phyloP scores from a whole-genome alignment of 2,113 vertebrate genomes.

The Brachyistius frenatus region DNA sequence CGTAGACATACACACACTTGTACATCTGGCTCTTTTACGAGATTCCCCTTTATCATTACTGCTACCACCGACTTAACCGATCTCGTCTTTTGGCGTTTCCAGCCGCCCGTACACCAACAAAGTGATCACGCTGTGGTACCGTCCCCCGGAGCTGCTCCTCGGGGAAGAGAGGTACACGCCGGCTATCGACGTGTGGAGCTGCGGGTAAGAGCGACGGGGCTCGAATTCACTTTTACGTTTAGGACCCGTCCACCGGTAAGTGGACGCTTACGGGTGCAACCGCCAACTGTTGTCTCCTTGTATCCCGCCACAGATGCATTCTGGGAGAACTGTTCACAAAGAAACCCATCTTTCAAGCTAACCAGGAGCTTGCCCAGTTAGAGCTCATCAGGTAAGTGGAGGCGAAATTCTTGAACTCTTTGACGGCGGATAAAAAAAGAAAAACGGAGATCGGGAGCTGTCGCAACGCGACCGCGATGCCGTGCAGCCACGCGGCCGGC shows the following conservation, averaged over 20 bases:
- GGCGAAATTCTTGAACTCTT: neutral
- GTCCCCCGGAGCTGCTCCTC: constrained; percentile 95
- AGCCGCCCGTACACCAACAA: constrained; percentile 99
- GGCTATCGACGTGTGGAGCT: constrained; percentile 99
- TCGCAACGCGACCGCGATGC: too few relatives aligned
- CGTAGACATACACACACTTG: neutral
- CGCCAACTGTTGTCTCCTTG: neutral
- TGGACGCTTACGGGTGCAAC: neutral
- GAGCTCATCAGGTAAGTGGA: constrained; percentile 95
- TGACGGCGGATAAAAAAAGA: too few relatives aligned
- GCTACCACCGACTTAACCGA: neutral
- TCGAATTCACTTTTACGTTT: too few relatives aligned
- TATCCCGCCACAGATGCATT: constrained; percentile 90
- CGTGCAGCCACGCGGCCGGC: too few relatives aligned
- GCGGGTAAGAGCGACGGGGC: constrained; percentile 87
- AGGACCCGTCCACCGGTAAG: too few relatives aligned
- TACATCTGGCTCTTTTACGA: neutral
- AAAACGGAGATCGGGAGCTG: too few relatives aligned
- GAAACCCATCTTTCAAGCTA: constrained; percentile 99
- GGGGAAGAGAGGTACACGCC: constrained; percentile 97
- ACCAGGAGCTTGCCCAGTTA: constrained; percentile 97
- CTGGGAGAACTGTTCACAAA: constrained; percentile 98
- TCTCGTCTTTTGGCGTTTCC: constrained; percentile 20
- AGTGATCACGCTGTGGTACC: constrained; percentile 99
- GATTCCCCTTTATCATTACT: neutral